A percentile compares a stretch with the other conserved stretches of the same genome.
Evolutionary conservation across 2,888 invertebrate genomes (phyloP).

Genomic region (Leptopilina myrica): DNA sequence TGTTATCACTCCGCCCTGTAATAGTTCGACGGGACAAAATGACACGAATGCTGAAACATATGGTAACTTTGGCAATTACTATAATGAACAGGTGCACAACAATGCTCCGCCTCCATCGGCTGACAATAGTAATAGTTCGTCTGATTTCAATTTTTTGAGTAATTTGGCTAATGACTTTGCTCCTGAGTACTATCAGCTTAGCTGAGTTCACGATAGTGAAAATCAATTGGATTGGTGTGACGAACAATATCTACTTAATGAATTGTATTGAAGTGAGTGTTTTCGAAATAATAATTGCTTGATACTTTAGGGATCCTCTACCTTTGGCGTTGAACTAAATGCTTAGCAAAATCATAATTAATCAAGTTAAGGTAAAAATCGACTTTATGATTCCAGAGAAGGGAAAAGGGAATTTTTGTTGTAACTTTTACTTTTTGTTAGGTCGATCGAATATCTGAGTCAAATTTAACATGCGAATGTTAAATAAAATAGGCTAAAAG

Average conservation of each 20-base stretch:
- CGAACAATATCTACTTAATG: slow-evolving; percentile 73
- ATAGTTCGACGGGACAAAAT: slow-evolving; percentile 72
- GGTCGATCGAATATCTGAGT: no score
- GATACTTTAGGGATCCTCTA: no score
- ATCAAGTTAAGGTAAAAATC: no score
- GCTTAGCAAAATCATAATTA: no score
- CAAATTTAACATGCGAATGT: no score
- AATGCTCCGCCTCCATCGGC: slow-evolving; percentile 78
- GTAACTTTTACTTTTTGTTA: no score
- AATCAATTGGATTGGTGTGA: slow-evolving; percentile 73
- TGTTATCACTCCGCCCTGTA: slow-evolving; percentile 81
- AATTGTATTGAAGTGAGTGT: slow-evolving; percentile 66
- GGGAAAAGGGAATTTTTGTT: no score
- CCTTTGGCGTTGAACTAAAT: no score
- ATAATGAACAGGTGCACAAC: slow-evolving; percentile 77
- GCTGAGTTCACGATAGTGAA: slow-evolving; percentile 77
- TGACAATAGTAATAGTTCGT: slow-evolving; percentile 94
- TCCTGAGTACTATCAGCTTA: slow-evolving; percentile 91
- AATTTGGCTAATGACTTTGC: slow-evolving; percentile 95
- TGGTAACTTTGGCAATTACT: slow-evolving; percentile 85
- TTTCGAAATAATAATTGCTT: no score
- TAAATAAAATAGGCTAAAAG: no score
- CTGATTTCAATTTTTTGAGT: slow-evolving; percentile 95
- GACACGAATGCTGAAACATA: slow-evolving; percentile 82
- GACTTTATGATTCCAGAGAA: no score